Evolutionary conservation across 2,888 invertebrate species (phyloP).

Genomic region (Xestia rhomboidea): DNA sequence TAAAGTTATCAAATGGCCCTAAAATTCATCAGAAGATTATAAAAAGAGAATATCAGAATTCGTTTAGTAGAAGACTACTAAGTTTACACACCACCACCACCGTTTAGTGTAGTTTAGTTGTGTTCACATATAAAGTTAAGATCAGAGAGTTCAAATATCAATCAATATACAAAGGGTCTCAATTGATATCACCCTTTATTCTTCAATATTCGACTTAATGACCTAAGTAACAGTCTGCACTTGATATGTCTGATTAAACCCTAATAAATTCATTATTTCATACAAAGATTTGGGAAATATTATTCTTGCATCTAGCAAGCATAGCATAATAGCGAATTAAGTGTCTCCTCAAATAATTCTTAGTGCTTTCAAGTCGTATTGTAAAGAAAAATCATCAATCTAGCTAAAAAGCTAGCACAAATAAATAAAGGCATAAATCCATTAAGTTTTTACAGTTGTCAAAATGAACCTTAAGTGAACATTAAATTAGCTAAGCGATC

Average conservation of each 20-base stretch:
- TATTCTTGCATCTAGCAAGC: neutral
- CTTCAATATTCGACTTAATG: neutral
- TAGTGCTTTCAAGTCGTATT: slow-evolving; percentile 14
- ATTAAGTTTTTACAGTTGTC: no score
- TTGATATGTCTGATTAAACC: neutral
- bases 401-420: no score
- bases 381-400: no score
- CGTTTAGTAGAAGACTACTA: no score
- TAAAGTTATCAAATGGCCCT: neutral
- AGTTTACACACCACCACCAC: no score
- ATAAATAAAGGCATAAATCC: no score
- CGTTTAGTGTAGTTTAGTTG: no score
- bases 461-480: no score
- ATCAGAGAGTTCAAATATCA: neutral
- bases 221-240: neutral
- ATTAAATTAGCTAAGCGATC: no score
- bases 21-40: neutral
- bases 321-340: neutral
- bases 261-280: neutral
- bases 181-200: neutral
- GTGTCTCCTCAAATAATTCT: neutral
- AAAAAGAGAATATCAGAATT: neutral
- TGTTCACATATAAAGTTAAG: neutral
- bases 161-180: neutral
- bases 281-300: neutral